Conservation (phyloP, 2,888 invertebrate genomes). For the Caenorhabditis sp. region DNA sequence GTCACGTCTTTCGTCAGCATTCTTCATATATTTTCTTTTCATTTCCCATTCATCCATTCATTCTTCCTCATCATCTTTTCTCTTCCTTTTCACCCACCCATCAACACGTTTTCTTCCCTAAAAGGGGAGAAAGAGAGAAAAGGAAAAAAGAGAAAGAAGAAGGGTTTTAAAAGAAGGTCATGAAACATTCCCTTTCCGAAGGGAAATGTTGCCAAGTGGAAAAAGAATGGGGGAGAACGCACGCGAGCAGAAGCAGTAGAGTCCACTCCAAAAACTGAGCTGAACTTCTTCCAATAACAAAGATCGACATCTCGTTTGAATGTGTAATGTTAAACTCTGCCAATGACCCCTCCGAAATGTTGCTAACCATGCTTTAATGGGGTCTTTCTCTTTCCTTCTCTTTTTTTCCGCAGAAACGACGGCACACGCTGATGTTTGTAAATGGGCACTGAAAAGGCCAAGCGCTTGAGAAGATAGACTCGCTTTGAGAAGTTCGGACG, state of each 20-base stretch:
- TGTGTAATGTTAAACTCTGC: constrained; percentile 25
- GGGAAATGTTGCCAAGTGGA: constrained; percentile 28
- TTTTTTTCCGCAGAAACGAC: neutral
- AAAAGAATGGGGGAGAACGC: constrained; percentile 16
- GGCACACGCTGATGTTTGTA: constrained; percentile 21
- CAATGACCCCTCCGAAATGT: constrained; percentile 37
- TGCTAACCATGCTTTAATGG: constrained; percentile 17
- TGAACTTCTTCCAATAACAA: constrained; percentile 13
- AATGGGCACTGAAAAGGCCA: constrained; percentile 24
- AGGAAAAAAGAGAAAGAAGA: neutral
- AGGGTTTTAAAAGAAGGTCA: constrained; percentile 42
- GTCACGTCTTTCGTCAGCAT: constrained; percentile 2
- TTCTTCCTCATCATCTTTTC: neutral
- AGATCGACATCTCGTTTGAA: constrained; percentile 18
- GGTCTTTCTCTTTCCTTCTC: neutral
- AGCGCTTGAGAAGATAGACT: too few relatives aligned
- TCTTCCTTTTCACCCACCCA: neutral
- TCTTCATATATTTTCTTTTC: neutral
- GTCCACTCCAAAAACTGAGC: neutral
- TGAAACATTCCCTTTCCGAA: constrained; percentile 30
- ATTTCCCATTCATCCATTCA: too few relatives aligned
- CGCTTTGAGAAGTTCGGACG: too few relatives aligned
- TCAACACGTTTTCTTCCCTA: neutral
- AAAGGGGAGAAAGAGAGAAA: neutral
- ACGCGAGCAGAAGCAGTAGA: constrained; percentile 14